Conservation (phyloP, 1,140 invertebrate genomes). For the Penaeus chinensis region DNA sequence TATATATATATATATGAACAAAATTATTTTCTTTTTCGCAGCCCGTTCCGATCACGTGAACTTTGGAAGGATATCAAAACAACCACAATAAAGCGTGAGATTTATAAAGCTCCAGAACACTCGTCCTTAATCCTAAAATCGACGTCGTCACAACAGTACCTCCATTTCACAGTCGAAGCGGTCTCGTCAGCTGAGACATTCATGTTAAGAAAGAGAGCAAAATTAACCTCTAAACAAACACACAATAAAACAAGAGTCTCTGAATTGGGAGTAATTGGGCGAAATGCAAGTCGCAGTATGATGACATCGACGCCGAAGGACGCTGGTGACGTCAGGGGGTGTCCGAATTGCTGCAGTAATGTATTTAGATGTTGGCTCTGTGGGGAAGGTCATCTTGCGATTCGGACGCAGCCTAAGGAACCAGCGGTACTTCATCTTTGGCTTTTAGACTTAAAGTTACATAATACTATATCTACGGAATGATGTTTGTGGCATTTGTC, state of each 20-base stretch:
- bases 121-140: too few species aligned
- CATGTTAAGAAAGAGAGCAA: too few species aligned
- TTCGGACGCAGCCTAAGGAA: slow-evolving; percentile 32
- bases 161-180: too few species aligned
- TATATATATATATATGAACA: too few species aligned
- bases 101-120: too few species aligned
- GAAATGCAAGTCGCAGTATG: not conserved
- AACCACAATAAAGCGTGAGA: too few species aligned
- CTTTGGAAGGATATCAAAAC: too few species aligned
- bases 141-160: too few species aligned
- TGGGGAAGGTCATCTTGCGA: slow-evolving; percentile 35
- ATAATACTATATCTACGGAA: not conserved
- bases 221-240: too few species aligned
- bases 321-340: slow-evolving; percentile 21
- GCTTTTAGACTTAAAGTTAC: slow-evolving; percentile 6
- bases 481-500: slow-evolving; percentile 22
- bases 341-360: slow-evolving; percentile 18
- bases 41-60: too few species aligned
- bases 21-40: too few species aligned
- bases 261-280: not conserved
- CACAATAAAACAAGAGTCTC: not conserved
- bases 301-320: not conserved
- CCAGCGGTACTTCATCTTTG: not conserved
- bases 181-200: too few species aligned
- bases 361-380: not conserved